phyloP scores from a whole-genome alignment of 2,888 invertebrate species.

The Cerceris rybyensis region DNA sequence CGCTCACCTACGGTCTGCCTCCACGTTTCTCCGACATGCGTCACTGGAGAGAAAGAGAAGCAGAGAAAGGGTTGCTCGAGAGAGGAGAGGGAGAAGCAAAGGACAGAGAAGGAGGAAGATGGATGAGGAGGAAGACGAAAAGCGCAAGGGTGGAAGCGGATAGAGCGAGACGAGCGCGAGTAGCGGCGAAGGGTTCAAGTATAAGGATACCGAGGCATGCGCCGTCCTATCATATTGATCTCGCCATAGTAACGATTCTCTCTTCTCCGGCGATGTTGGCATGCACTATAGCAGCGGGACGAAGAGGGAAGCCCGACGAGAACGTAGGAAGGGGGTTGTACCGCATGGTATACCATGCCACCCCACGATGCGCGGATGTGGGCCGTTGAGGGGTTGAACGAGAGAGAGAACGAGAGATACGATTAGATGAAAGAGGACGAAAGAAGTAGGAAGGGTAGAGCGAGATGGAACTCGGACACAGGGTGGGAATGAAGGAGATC shows the following conservation, averaged over 20 bases:
- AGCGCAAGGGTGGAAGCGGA: slow-evolving; percentile 15
- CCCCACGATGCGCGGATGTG: slow-evolving; percentile 65
- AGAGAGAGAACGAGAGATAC: slow-evolving; percentile 30
- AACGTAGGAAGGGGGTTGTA: slow-evolving; percentile 55
- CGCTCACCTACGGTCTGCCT: slow-evolving; percentile 57
- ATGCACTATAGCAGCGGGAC: slow-evolving; percentile 71
- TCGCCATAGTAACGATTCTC: slow-evolving; percentile 81
- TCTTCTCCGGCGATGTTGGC: slow-evolving; percentile 78
- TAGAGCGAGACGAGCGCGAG: slow-evolving; percentile 48
- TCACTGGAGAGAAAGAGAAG: slow-evolving; percentile 31
- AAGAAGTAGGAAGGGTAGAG: slow-evolving; percentile 1
- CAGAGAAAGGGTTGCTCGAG: slow-evolving; percentile 19
- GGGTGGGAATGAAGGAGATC: slow-evolving; percentile 19
- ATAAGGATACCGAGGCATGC: slow-evolving; percentile 77
- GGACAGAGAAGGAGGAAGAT: slow-evolving; percentile 9
- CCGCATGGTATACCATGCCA: slow-evolving; percentile 66
- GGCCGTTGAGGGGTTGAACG: slow-evolving; percentile 58
- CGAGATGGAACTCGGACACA: slow-evolving; percentile 25
- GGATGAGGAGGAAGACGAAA: background rate
- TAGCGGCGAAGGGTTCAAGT: slow-evolving; percentile 64
- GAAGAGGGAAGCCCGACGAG: slow-evolving; percentile 54
- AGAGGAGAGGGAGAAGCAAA: slow-evolving; percentile 8
- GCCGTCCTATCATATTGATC: slow-evolving; percentile 81
- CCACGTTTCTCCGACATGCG: slow-evolving; percentile 43
- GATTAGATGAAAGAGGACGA: slow-evolving; percentile 18